These are phyloP conservation scores for Neoniphon sammara DNA, from an alignment of 2,797 vertebrate genomes.

Conservation along the genomic window DNA sequence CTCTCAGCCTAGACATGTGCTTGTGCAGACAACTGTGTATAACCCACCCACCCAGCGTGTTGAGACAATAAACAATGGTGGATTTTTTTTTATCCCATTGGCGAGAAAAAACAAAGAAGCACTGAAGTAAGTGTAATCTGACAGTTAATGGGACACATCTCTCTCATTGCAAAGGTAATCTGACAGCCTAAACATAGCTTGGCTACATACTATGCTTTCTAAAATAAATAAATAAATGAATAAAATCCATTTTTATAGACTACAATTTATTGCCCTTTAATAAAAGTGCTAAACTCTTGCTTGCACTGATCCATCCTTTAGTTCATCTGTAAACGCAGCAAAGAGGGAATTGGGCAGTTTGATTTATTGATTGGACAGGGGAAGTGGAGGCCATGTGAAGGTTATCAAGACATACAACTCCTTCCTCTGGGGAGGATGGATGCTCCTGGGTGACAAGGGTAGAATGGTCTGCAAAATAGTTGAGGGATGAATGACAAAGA, in stretches of 20 bases:
- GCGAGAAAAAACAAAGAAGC: too few relatives aligned
- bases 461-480: background rate
- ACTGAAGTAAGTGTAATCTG: too few relatives aligned
- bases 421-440: background rate
- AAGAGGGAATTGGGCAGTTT: background rate
- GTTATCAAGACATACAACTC: background rate
- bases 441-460: background rate
- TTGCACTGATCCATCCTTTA: background rate
- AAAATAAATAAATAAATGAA: too few relatives aligned
- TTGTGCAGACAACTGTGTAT: background rate
- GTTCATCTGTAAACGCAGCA: background rate
- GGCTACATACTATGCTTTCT: too few relatives aligned
- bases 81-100: too few relatives aligned
- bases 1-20: background rate
- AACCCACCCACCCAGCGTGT: too few relatives aligned
- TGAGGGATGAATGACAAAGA: background rate
- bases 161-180: too few relatives aligned
- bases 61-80: too few relatives aligned
- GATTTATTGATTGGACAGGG: background rate
- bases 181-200: too few relatives aligned
- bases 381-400: background rate
- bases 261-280: background rate
- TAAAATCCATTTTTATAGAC: background rate
- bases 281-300: background rate
- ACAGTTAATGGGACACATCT: too few relatives aligned